Evolutionary conservation across 2,888 invertebrate genomes (phyloP), one percentile per base, ranked within the genome.

Genomic region (Crioceris asparagi): DNA sequence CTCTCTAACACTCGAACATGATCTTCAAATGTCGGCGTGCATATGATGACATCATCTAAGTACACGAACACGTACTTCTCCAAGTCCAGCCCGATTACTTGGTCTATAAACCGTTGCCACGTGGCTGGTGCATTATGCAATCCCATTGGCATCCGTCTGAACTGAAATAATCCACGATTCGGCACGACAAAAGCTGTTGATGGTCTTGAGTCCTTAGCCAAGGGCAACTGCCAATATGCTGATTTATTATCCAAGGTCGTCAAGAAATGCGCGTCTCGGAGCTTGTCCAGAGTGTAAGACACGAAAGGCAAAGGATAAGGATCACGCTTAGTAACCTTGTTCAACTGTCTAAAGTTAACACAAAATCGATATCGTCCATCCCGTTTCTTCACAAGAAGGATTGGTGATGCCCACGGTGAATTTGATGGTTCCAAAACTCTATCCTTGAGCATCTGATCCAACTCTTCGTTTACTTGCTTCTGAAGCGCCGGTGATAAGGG

Each of bases 351-450:
- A 39, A 38, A 52, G 29, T 55, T 48, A 1, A 53, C 41, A 7
- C 49, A 50, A 17, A 59, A 47, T 8, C 56, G 29, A 21, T 40
- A 39, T 1, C 39, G 42, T 3, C 40, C 35, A 39, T 56, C 54
- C 31, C 53, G 52, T 43, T 61, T 65, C 16, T 39, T 41, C 1
- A 59, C 56, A n/a, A 64, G 34, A 0, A 43, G 38, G 11, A 43
- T 43, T 6, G 45, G 46, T 2, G 37, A 41, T 12, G 2, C 59
- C 56, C 57, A 64, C 0, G 62, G 58, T 15, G 46, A 46, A 10
- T 32, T 32, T 0, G 49, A 50, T 3, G 42, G 43, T 17, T 54
- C 51, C 7, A 53, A 39, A 46, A 54, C 12, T 33, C 41, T 6
- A 47, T 52, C 15, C 29, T 43, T 36, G 36, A 54, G 16, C 47